Evolutionary conservation across 2,888 invertebrate genomes (phyloP).

Genomic region (Drosophila villosipedis): DNA sequence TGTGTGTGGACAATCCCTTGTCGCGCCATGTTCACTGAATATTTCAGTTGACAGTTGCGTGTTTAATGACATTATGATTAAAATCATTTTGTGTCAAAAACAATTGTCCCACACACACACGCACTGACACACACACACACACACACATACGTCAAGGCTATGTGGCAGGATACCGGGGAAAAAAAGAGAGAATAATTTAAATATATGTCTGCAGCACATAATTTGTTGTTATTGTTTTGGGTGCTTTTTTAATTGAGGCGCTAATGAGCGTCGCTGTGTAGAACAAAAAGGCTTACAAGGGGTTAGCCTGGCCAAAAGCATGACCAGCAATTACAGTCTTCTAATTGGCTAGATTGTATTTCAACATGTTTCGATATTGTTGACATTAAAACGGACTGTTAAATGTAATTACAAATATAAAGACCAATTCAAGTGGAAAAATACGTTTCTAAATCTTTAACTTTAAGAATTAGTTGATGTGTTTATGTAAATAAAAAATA

Average conservation of each 20-base stretch:
- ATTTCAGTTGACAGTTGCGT: constrained; percentile 68
- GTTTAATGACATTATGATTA: constrained; percentile 79
- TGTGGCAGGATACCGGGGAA: constrained; percentile 27
- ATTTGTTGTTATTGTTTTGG: constrained; percentile 51
- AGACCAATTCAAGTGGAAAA: neutral
- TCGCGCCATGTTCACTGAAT: constrained; percentile 61
- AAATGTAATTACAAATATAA: neutral
- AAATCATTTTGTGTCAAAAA: constrained; percentile 79
- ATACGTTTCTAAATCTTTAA: neutral
- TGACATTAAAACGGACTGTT: constrained; percentile 4
- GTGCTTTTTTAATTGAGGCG: constrained; percentile 57
- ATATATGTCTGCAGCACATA: constrained; percentile 16
- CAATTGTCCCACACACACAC: constrained; percentile 65
- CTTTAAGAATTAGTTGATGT: neutral
- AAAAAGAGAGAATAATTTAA: constrained; percentile 7
- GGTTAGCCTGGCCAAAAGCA: constrained; percentile 27
- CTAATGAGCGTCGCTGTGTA: constrained; percentile 64
- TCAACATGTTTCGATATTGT: constrained; percentile 20
- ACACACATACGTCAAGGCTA: constrained; percentile 33
- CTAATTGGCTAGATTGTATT: constrained; percentile 60
- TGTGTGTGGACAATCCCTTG: constrained; percentile 44
- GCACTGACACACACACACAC: constrained; percentile 32
- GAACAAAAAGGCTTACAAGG: constrained; percentile 52
- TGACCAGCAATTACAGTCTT: constrained; percentile 23
- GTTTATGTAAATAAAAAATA: neutral